Evolutionary conservation across 37 sponge, comb jelly and placozoan genomes (phyloP).

Genomic region (Spongia lamella): DNA sequence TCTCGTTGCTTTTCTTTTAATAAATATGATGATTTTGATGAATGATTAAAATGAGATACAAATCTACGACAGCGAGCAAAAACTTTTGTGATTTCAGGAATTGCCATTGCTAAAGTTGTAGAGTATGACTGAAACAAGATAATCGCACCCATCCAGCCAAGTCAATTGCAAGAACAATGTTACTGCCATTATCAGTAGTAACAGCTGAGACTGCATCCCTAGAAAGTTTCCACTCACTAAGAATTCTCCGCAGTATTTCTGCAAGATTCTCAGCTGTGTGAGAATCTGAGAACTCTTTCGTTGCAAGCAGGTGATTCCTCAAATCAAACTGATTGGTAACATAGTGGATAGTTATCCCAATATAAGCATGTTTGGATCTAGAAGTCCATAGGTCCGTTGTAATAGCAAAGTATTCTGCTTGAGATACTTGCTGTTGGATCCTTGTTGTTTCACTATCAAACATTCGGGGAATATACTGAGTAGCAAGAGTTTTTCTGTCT

Average conservation of each 20-base stretch:
- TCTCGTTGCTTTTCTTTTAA: constrained; percentile 21
- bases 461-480: constrained; percentile 11
- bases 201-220: not conserved
- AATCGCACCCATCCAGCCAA: constrained; percentile 10
- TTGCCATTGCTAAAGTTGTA: constrained; percentile 4
- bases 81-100: constrained; percentile 14
- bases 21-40: constrained; percentile 17
- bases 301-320: constrained; percentile 19
- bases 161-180: constrained; percentile 3
- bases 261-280: constrained; percentile 26
- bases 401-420: constrained; percentile 3
- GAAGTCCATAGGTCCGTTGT: constrained; percentile 48
- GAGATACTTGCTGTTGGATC: not conserved
- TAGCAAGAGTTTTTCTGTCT: constrained; percentile 5
- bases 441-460: constrained; percentile 8
- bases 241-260: constrained; percentile 9
- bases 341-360: constrained; percentile 23
- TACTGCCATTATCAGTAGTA: constrained; percentile 19
- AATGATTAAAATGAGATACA: constrained; percentile 23
- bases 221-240: not conserved
- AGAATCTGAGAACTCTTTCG: constrained; percentile 25
- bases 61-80: constrained; percentile 14
- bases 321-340: not conserved
- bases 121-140: constrained; percentile 30
- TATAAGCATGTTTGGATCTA: constrained; percentile 32